Evolutionary conservation across 2,113 vertebrate genomes (phyloP), one percentile per base, ranked within the genome.

Genomic region (Hiodon tergisus): DNA sequence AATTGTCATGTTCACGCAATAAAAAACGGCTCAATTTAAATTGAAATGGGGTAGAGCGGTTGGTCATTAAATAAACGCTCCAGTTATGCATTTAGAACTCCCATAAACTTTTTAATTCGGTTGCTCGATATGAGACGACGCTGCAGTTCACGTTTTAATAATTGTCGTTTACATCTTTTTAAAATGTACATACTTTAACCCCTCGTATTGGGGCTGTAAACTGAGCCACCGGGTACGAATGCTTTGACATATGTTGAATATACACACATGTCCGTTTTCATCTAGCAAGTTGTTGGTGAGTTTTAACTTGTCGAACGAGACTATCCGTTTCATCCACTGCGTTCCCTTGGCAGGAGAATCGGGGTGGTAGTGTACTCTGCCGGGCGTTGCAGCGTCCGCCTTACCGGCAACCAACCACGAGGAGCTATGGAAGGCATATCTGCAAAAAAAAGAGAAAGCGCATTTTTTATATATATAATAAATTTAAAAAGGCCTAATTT

Each of bases 221-320:
- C 31, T 31, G 31, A 31, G 31, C 31, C 31, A 31, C 31, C 31
- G 31, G 31, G 31, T 1, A 31, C 2, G 31, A 31, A 31, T 31
- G 31, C 31, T 31, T 31, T 31, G 31, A 31, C 31, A 31, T 31
- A 31, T 31, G 31, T 31, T 7, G 7, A 14, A 9, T 59, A 14
- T 58, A 0, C 59, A 92, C 83, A 98, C 96, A 3, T 97, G 95
- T 84, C 95, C 95, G 0, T 96, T 97, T 85, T 96, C 93, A 0
- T 98, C 96, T 85, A 97, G 88, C 74, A 96, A 83, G 86, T 98
- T 98, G 90, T 98, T 98, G 86, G 96, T 98, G 83, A 98, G 87
- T 83, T 98, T 98, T 79, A 98, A 93, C 16, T 93, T 93, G 86
- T 98, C 96, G 0, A 98, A 98, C 59, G 97, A 98, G 57, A 98